A percentile compares a stretch with the other conserved stretches of the same genome.
These are phyloP conservation scores for Erpobdella octoculata DNA, from an alignment of 2,888 invertebrate genomes.

Conservation along the genomic window DNA sequence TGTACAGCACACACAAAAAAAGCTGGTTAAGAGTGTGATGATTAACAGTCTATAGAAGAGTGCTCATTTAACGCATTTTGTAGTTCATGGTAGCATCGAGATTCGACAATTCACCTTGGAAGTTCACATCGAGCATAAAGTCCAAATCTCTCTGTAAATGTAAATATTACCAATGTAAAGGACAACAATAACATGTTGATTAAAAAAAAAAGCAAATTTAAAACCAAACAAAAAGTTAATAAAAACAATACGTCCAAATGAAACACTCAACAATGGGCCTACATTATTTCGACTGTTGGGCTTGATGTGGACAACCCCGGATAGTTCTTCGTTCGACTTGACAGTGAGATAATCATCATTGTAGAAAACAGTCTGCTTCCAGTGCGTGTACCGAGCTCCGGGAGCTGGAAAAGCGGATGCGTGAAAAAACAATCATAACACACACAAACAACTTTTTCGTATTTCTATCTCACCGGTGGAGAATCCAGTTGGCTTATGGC, in stretches of 20 bases:
- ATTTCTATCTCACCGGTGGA: slow-evolving; percentile 64
- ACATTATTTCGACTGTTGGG: slow-evolving; percentile 87
- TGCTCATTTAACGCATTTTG: slow-evolving; percentile 53
- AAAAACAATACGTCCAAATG: not conserved
- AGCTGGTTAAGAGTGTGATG: too few species aligned
- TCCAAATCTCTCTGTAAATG: slow-evolving; percentile 73
- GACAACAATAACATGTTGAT: too few species aligned
- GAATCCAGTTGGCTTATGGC: slow-evolving; percentile 94
- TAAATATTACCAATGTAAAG: too few species aligned
- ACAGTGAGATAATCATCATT: slow-evolving; percentile 86
- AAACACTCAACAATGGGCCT: slow-evolving; percentile 36
- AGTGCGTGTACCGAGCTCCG: slow-evolving; percentile 94
- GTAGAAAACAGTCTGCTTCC: slow-evolving; percentile 99
- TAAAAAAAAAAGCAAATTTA: too few species aligned
- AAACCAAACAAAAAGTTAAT: not conserved
- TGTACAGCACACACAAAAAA: too few species aligned
- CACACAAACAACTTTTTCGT: too few species aligned
- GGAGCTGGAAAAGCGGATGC: slow-evolving; percentile 62
- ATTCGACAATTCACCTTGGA: slow-evolving; percentile 61
- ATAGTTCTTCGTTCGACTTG: slow-evolving; percentile 83
- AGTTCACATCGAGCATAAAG: slow-evolving; percentile 83
- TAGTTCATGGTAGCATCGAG: slow-evolving; percentile 52
- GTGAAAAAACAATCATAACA: too few species aligned
- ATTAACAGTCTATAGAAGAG: too few species aligned
- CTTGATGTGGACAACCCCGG: slow-evolving; percentile 82